Evolutionary conservation across 2,113 vertebrate genomes (phyloP), one percentile per base, ranked within the genome.

Genomic region (Apteryx owenii): DNA sequence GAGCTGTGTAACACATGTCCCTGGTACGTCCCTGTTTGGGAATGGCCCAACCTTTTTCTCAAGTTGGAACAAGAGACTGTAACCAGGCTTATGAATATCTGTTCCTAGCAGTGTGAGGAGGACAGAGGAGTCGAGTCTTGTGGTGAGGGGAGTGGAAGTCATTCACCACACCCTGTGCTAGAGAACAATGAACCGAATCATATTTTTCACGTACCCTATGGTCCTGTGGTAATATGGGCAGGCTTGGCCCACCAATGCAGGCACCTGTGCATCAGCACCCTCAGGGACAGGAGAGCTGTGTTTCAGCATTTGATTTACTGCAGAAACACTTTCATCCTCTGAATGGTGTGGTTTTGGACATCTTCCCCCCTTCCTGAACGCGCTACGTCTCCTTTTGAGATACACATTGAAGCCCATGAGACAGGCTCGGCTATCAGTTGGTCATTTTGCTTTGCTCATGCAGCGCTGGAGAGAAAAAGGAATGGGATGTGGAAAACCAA

Each of bases 161-260:
- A 8, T 62, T 84, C 48, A 17, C 17, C 51, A 61, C 70, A 72
- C n/a, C 13, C 38, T 69, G 53, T 82, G 38, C 83, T 90, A 65
- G 56, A 58, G 38, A 64, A 10, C 0, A 0, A 10, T n/a, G 16
- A 58, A 15, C n/a, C 73, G 79, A 36, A 21, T 75, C 44, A 1
- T 28, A 16, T 87, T 91, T 65, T 93, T n/a, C 61, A 16, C 22
- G 4, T 13, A 40, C 9, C 8, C 4, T 18, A 12, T 36, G n/a
- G 46, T 86, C 26, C 31, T 38, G 28, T 38, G 38, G 20, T 25
- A 31, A 25, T 5, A 19, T 42, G 40, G 44, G 17, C 46, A 60
- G 61, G 23, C 4, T 0, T 54, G 50, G 28, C 53, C 36, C 1
- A 1, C 48, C 28, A 36, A 19, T 6, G 2, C 60, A 68, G 70